Evolutionary conservation across 2,113 vertebrate species (phyloP), one percentile per base, ranked within the genome.

Genomic region (Hystrix cristata): DNA sequence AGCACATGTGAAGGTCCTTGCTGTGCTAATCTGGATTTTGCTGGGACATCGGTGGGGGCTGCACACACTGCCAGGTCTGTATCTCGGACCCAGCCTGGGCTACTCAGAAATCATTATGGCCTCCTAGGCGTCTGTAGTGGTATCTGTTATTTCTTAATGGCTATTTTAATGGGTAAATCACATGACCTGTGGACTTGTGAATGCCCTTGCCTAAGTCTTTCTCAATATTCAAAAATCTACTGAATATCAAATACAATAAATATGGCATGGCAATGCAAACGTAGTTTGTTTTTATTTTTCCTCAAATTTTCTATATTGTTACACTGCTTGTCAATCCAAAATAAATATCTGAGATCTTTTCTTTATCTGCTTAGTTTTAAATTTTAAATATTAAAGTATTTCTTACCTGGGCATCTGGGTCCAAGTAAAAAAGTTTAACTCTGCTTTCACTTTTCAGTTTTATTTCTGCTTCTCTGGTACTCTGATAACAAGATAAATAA

Each of bases 351-450:
- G 76, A 92, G 13, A 16, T 64, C 76, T 81, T 79, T 55, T 89
- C 12, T 12, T 11, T 9, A 31, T 3, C 18, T 0, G 2, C 31
- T 95, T 57, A 84, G 29, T 46, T 83, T 87, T 79, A 89, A 46
- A 83, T 94, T 9, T 91, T 96, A 85, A 53, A 81, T 46, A 84
- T 71, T 79, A 67, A 92, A 62, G 34, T 4, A 88, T 16, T 82
- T 87, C 95, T 97, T 98, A 99, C 99, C 99, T 99, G 99, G 80
- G 99, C 99, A 98, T 99, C 99, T 67, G 99, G 99, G 97, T 99
- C 99, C 98, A 99, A 98, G 55, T 99, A 99, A 98, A 99, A 99
- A 87, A 99, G 99, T 97, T 99, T 99, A 92, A 99, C 97, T 95
- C 99, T 99, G 96, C 99, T 99, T 98, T 99, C 99, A 93, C 98